These are phyloP conservation scores for Poeciliopsis occidentalis DNA, from an alignment of 2,113 vertebrate genomes.

Conservation along the genomic window DNA sequence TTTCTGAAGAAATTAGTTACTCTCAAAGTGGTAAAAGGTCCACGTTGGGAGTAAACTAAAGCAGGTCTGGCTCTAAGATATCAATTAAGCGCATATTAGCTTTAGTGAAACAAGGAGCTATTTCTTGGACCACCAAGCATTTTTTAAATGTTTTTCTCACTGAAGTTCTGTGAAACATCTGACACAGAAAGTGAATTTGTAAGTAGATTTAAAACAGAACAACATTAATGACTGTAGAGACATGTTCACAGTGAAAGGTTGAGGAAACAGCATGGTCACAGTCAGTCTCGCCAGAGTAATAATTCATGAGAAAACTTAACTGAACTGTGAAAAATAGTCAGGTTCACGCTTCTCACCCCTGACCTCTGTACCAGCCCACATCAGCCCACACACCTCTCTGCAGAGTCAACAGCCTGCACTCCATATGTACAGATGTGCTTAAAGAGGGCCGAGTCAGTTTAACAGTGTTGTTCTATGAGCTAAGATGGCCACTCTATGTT, in stretches of 20 bases:
- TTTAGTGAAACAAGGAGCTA: background rate
- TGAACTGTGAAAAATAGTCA: constrained; percentile 43
- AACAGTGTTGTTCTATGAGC: constrained; percentile 43
- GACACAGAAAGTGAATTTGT: background rate
- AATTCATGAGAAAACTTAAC: constrained; percentile 30
- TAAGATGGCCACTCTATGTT: constrained; percentile 54
- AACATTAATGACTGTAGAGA: background rate
- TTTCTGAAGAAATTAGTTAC: too few species aligned
- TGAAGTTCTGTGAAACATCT: background rate
- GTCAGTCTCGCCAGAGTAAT: constrained; percentile 20
- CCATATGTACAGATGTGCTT: constrained; percentile 57
- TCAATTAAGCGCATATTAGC: too few species aligned
- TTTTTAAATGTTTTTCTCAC: background rate
- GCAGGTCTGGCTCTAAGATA: too few species aligned
- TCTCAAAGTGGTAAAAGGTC: too few species aligned
- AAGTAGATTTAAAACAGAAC: background rate
- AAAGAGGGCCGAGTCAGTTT: constrained; percentile 34
- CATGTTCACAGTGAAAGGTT: constrained; percentile 1
- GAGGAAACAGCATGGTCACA: background rate
- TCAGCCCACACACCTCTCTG: constrained; percentile 73
- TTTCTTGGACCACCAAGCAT: background rate
- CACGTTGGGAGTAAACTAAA: too few species aligned
- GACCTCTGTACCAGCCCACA: constrained; percentile 52
- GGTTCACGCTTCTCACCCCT: constrained; percentile 54
- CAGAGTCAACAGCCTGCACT: constrained; percentile 64